Percentiles rank a stretch among this genome's conserved stretches.
Conservation (phyloP, 2,113 vertebrate species). For the Lynx canadensis region DNA sequence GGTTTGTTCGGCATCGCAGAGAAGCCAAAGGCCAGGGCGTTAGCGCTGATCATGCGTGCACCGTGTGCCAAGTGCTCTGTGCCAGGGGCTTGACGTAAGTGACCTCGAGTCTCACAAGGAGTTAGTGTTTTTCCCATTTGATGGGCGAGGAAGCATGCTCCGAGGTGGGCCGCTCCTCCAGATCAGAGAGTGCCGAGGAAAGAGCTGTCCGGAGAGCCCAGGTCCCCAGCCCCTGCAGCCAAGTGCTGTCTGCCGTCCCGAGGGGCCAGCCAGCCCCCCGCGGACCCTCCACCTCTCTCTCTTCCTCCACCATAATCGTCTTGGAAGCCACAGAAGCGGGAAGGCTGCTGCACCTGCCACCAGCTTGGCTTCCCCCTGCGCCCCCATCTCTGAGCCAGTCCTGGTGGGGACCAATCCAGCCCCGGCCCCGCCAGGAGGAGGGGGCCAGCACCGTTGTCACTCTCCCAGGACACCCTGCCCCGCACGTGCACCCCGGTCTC, state of each 20-base stretch:
- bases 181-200: neutral
- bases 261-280: neutral
- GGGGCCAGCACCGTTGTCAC: neutral
- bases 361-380: rapidly evolving
- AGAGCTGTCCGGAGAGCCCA: no score
- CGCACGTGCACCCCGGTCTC: neutral
- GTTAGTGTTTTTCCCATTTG: neutral
- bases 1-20: neutral
- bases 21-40: neutral
- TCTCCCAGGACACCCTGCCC: neutral
- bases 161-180: neutral
- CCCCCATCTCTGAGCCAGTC: neutral
- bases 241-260: neutral
- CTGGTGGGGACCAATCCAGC: no score
- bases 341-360: neutral
- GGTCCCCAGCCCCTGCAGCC: neutral
- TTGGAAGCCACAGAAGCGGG: neutral
- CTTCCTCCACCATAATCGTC: neutral
- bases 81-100: neutral
- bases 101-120: neutral
- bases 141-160: neutral
- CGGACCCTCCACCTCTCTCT: neutral
- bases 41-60: rapidly evolving
- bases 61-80: rapidly evolving
- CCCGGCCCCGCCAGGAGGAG: no score